A percentile compares a stretch with the other conserved stretches of the same genome.
phyloP scores from a whole-genome alignment of 2,888 invertebrate genomes.

The Agrilus cyanescens region DNA sequence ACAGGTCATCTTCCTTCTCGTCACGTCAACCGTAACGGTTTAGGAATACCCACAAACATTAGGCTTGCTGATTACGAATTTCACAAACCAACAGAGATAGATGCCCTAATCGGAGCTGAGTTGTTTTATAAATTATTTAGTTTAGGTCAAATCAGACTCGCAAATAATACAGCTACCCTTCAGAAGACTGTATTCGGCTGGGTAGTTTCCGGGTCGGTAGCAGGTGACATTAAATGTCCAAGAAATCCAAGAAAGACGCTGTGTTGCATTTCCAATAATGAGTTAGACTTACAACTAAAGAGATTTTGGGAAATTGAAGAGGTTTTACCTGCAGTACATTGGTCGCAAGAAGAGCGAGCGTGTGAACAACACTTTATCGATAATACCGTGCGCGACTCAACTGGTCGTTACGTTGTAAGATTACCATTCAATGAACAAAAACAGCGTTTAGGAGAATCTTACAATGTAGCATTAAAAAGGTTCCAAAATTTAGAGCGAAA shows the following conservation, averaged over 20 bases:
- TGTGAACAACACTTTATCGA: slow-evolving; percentile 16
- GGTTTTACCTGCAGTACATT: neutral
- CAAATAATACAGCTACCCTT: slow-evolving; percentile 3
- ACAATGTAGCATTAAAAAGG: slow-evolving; percentile 11
- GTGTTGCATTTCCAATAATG: too few species aligned
- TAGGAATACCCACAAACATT: too few species aligned
- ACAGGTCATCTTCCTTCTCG: too few species aligned
- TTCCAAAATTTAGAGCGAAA: slow-evolving; percentile 15
- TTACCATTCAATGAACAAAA: slow-evolving; percentile 9
- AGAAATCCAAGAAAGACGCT: too few species aligned
- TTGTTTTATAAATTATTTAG: too few species aligned
- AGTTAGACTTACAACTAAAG: slow-evolving; percentile 4
- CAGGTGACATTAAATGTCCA: neutral
- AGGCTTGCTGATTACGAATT: too few species aligned
- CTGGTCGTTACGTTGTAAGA: slow-evolving; percentile 13
- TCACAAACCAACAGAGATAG: too few species aligned
- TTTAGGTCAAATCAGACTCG: too few species aligned
- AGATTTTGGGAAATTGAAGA: slow-evolving; percentile 19
- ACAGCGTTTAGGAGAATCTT: slow-evolving; percentile 14
- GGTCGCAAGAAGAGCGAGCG: slow-evolving; percentile 12
- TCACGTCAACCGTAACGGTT: too few species aligned
- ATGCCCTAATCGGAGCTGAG: too few species aligned
- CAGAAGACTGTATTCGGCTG: slow-evolving; percentile 17
- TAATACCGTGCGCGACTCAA: slow-evolving; percentile 7
- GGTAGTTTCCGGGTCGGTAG: slow-evolving; percentile 12